Base-by-base conservation (phyloP, 2,113 vertebrate genomes). In the Thamnophis sirtalis region DNA sequence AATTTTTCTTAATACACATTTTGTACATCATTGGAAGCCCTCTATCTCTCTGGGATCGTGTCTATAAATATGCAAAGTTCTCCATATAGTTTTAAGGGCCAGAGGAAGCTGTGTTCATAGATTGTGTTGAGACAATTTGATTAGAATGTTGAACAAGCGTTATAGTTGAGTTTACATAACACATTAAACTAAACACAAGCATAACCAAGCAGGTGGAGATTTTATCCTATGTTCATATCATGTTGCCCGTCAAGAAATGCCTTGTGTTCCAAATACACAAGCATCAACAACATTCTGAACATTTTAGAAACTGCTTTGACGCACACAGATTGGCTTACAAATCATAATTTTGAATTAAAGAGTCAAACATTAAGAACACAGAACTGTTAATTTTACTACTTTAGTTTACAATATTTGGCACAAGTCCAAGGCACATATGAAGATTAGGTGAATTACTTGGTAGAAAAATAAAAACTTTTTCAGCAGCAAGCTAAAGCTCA, bases 341-440 rank as follows among this genome's bases (percentile, higher is more conserved):
- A 28, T 2, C 19, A 73, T 87, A 3, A 38, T 22, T 15, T 26
- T 48, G 92, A 92, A 94, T 88, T 91, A 95, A 94, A 6, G n/a
- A 95, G 90, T 80, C 90, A 26, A 4, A 92, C 54, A 43, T 84
- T 63, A 89, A 54, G 54, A 89, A 55, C 43, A 85, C 51, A 92
- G 94, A 96, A 93, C 95, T 95, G 92, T 92, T 97, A 93, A 91
- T 92, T 96, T 98, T 97, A 98, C 97, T 98, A 94, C 96, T 96
- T 96, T 80, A 80, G 33, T 80, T 95, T 93, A 97, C 95, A 95
- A 97, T 95, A 92, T 98, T 98, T 98, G 98, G 97, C 98, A 98
- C 98, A 96, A 96, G 96, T 97, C 96, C 97, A 98, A 98, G 97
- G 98, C 98, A 98, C 97, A 93, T 98, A 95, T 97, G 96, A 97